Evolutionary conservation across 1,140 invertebrate species (phyloP), one percentile per base, ranked within the genome.

Genomic region (Potamilus streckersoni): DNA sequence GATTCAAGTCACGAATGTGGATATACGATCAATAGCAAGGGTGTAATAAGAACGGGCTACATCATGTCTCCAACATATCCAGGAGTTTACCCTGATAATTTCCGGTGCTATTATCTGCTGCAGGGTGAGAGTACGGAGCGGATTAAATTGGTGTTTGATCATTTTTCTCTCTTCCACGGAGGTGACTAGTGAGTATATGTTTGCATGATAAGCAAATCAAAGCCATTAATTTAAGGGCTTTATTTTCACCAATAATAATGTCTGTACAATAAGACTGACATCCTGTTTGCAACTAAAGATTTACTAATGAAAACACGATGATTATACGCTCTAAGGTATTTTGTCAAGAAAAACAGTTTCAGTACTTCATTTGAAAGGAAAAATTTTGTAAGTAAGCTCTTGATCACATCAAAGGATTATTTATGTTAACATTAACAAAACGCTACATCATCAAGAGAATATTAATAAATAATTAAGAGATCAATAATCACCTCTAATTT

Each of bases 81-180:
- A 58, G 98, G 98, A 82, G 95, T 96, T 80, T 99, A 99, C 92
- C 98, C 98, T 74, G 99, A 99, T 90, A 95, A 97, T 90, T 92
- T 98, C 78, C 92, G 92, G 81, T 99, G 97, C 92, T 94, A 93
- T 89, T 99, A 98, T 91, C 94, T 95, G 90, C 97, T 99, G 90
- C 93, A 95, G 81, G 98, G 98, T n/a, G 93, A 93, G 83, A 92
- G 92, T 38, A 94, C 95, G 71, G 96, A 99, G 91, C 92, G 98
- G 84, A 95, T 99, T 81, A 94, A 96, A 78, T 92, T 99, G 78
- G 96, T 97, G 91, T 99, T 99, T 92, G 93, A 96, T 83, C 98
- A 99, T 91, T 99, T 99, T 91, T 97, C 99, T 91, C 93, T 99
- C 71, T 99, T 98, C 92, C 98, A 96, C 91, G 98, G 98, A 82